A percentile compares a stretch with the other conserved stretches of the same genome.
These are phyloP conservation scores for Lycaena phlaeas DNA, from an alignment of 2,888 invertebrate genomes.

Conservation along the genomic window DNA sequence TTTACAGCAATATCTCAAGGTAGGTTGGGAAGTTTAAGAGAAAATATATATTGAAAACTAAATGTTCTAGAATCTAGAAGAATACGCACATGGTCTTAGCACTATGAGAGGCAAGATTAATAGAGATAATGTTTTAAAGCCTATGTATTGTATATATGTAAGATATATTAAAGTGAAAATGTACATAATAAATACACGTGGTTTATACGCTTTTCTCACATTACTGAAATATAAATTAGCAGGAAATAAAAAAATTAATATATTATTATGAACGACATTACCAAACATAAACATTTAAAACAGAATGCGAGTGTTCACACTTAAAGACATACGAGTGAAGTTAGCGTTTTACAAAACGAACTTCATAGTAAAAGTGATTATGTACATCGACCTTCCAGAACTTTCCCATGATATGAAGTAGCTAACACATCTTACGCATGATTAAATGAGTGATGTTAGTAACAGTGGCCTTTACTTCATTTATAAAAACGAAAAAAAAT, in stretches of 20 bases:
- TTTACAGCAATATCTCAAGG: not conserved
- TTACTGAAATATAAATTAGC: not conserved
- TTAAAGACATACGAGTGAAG: conserved; percentile 2
- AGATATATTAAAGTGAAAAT: too few species aligned
- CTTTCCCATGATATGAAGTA: not conserved
- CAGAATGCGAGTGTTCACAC: conserved; percentile 4
- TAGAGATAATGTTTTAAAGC: not conserved
- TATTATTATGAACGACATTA: not conserved
- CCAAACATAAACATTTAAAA: not conserved
- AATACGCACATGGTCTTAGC: not conserved
- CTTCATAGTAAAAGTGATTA: not conserved
- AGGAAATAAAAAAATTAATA: not conserved
- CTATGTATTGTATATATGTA: not conserved
- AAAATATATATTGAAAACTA: too few species aligned
- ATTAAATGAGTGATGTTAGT: not conserved
- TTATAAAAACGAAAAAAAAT: too few species aligned
- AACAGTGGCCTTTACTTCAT: conserved; percentile 3
- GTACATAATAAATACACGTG: not conserved
- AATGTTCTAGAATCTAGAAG: too few species aligned
- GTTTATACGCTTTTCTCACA: not conserved
- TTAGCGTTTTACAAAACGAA: conserved; percentile 3
- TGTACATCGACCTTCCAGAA: not conserved
- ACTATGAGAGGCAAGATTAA: not conserved
- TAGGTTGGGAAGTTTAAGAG: not conserved
- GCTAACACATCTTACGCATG: conserved; percentile 3